Evolutionary conservation across 2,888 invertebrate species (phyloP).

Genomic region (Ernsta delagoae): DNA sequence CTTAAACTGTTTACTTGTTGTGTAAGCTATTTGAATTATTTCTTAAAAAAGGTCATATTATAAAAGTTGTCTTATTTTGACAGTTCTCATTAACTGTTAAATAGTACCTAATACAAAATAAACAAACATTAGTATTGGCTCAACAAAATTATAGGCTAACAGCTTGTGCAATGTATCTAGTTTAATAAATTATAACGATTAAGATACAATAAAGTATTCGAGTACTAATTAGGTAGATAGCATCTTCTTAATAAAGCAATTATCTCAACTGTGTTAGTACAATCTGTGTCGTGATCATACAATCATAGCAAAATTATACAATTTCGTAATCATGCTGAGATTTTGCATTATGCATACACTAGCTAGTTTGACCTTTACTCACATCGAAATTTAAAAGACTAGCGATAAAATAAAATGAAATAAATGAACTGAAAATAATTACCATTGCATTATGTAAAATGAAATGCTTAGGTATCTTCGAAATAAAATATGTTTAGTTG

Average conservation of each 20-base stretch:
- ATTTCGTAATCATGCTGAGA: neutral
- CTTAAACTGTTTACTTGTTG: neutral
- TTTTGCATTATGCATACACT: neutral
- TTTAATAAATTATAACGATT: no score
- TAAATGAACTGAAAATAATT: no score
- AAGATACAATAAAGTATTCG: neutral
- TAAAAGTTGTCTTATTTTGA: no score
- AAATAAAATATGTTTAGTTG: neutral
- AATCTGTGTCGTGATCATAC: neutral
- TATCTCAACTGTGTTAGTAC: neutral
- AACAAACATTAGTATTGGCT: no score
- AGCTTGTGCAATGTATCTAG: no score
- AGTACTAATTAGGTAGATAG: neutral
- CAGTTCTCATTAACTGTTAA: no score
- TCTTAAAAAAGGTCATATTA: neutral
- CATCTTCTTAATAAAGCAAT: neutral
- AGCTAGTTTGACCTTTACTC: neutral
- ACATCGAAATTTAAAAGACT: neutral
- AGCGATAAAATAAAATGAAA: neutral
- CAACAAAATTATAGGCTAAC: no score
- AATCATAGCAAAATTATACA: conserved; percentile 3
- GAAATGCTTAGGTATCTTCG: no score
- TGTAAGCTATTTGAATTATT: neutral
- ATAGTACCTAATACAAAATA: no score
- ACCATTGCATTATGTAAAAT: no score